phyloP scores from a whole-genome alignment of 53 echinoderm and acorn worm genomes.

The Crossaster papposus region DNA sequence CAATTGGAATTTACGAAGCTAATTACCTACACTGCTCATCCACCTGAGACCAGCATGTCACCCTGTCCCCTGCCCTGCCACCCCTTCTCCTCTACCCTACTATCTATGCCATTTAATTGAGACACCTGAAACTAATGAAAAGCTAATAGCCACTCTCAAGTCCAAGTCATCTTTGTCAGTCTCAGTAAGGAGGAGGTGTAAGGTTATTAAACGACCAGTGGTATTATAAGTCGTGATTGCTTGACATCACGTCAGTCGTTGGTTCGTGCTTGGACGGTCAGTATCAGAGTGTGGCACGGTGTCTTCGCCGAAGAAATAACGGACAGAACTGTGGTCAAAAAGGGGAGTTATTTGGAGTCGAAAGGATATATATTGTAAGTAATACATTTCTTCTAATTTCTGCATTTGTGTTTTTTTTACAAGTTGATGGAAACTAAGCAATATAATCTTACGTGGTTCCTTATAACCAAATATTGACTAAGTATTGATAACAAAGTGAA shows the following conservation, averaged over 20 bases:
- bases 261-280: neutral
- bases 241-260: slow-evolving; percentile 30
- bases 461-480: too few relatives aligned
- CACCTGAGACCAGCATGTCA: neutral
- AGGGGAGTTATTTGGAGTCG: neutral
- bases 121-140: neutral
- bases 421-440: neutral
- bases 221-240: slow-evolving; percentile 46
- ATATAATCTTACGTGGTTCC: too few relatives aligned
- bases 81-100: neutral
- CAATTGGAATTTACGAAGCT: neutral
- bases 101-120: neutral
- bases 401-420: neutral
- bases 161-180: slow-evolving; percentile 12
- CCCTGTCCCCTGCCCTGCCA: neutral
- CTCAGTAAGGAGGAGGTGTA: neutral
- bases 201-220: slow-evolving; percentile 45
- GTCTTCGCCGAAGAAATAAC: neutral
- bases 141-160: neutral
- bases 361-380: slow-evolving; percentile 27
- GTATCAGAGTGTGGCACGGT: neutral
- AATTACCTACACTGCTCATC: neutral
- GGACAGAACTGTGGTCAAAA: neutral
- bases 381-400: neutral
- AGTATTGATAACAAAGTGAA: too few relatives aligned